Evolutionary conservation across 2,888 invertebrate genomes (phyloP), one percentile per base, ranked within the genome.

Genomic region (Drosophila buzzatii): DNA sequence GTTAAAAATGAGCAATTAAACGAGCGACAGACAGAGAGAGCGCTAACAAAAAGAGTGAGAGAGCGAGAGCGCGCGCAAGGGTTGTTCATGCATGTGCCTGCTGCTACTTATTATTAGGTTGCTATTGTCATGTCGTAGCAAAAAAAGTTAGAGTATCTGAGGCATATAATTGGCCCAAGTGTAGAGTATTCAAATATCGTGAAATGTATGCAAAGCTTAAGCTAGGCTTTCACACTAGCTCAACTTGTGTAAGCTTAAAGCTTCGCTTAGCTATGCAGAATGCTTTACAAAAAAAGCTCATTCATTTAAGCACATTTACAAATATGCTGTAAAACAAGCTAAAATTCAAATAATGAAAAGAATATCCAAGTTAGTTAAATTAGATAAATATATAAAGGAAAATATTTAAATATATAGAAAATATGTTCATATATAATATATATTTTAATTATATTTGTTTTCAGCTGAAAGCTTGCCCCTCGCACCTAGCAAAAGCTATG

Each of bases 1-100:
- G 67, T 53, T 73, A 70, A 81, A 90, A 88, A 79, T 77, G 76
- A 81, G 81, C 81, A 82, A 87, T 87, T 78, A 70, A 77, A 73
- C 44, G 70, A 44, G 67, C 18, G 59, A 35, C 44, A 65, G 57
- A 70, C 3, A 35, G 64, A 61, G 60, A 47, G 37, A 12, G 37
- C 16, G 18, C n/a, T 9, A 39, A 27, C n/a, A n/a, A 16, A 14
- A 12, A 12, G 5, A 27, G 16, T 55, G 58, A 60, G 52, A 49
- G 37, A 14, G 14, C 35, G 23, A 18, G 18, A 35, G 10, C 4
- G 41, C 9, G 9, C n/a, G 18, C 33, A 35, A 51, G 56, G 64
- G 35, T 37, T 53, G 52, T 6, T 39, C 9, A 23, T 66, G 44
- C 44, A 33, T 58, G 41, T 12, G 57, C 62, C 35, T 53, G 51